Conservation (phyloP, 2,888 invertebrate species). For the Seladonia tumulorum region DNA sequence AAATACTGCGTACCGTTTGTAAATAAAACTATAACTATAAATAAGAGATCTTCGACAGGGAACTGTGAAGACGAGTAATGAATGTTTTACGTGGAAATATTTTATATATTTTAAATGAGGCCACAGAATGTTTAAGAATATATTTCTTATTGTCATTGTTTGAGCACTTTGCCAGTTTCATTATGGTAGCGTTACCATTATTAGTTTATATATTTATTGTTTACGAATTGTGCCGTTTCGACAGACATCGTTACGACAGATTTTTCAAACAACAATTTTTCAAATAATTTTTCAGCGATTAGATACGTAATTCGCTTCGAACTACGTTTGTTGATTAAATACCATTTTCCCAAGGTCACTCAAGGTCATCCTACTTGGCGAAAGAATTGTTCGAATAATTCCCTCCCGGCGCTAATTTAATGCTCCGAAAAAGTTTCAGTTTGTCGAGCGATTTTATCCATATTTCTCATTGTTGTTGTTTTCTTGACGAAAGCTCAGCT, state of each 20-base stretch:
- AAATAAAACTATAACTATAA: too few species aligned
- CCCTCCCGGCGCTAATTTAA: too few species aligned
- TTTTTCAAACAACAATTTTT: too few species aligned
- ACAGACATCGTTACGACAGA: too few species aligned
- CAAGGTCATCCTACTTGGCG: neutral
- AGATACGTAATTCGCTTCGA: too few species aligned
- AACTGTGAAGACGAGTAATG: neutral
- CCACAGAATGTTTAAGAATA: neutral
- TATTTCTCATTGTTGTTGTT: neutral
- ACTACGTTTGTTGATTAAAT: neutral
- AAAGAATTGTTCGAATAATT: neutral
- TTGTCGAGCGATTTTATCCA: neutral
- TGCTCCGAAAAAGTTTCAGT: neutral
- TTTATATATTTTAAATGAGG: neutral
- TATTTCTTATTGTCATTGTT: too few species aligned
- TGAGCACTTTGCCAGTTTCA: too few species aligned
- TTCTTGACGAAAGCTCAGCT: neutral
- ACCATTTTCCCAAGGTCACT: neutral
- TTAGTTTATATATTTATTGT: too few species aligned
- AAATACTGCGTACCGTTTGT: too few species aligned
- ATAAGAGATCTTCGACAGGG: neutral
- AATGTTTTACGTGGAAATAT: neutral
- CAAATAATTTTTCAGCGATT: too few species aligned
- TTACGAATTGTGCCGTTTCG: too few species aligned
- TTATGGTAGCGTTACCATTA: too few species aligned